A percentile compares a stretch with the other conserved stretches of the same genome.
These are phyloP conservation scores for Streptopelia turtur DNA, from an alignment of 2,797 vertebrate genomes.

Conservation along the genomic window DNA sequence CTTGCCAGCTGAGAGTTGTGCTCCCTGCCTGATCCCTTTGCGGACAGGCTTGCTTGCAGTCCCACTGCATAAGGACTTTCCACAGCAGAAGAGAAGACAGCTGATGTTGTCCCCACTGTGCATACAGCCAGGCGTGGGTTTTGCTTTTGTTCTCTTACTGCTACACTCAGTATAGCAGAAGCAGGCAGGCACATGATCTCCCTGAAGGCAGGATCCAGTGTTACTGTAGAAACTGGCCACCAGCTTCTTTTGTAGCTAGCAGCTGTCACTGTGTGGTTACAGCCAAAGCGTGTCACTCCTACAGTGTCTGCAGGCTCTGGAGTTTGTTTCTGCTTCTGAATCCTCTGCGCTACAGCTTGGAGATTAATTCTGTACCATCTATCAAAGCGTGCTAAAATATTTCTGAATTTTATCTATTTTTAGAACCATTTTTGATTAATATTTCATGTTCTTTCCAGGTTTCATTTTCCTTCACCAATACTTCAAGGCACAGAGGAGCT, in stretches of 20 bases:
- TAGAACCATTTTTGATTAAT: background rate
- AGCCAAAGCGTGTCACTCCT: constrained; percentile 30
- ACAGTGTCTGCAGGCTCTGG: background rate
- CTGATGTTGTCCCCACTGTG: background rate
- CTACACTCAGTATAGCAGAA: background rate
- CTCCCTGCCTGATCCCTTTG: background rate
- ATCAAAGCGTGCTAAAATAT: background rate
- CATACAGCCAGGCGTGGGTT: background rate
- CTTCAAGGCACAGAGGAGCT: constrained; percentile 54
- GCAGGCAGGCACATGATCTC: constrained; percentile 38
- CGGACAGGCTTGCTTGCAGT: background rate
- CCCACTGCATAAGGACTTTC: accelerated
- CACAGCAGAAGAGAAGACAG: background rate
- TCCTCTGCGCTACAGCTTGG: background rate
- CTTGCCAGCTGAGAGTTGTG: background rate
- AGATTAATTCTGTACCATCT: background rate
- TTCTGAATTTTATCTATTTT: constrained; percentile 12
- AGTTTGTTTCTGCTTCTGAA: constrained; percentile 34
- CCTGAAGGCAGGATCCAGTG: constrained; percentile 44
- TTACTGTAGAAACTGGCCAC: constrained; percentile 69
- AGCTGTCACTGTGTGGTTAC: constrained; percentile 44
- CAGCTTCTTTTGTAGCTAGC: constrained; percentile 57
- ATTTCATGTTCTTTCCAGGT: constrained; percentile 71
- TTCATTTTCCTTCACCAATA: constrained; percentile 21
- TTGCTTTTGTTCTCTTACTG: constrained; percentile 1